Conservation (phyloP, 2,888 invertebrate genomes). For the Agrotis clavis region DNA sequence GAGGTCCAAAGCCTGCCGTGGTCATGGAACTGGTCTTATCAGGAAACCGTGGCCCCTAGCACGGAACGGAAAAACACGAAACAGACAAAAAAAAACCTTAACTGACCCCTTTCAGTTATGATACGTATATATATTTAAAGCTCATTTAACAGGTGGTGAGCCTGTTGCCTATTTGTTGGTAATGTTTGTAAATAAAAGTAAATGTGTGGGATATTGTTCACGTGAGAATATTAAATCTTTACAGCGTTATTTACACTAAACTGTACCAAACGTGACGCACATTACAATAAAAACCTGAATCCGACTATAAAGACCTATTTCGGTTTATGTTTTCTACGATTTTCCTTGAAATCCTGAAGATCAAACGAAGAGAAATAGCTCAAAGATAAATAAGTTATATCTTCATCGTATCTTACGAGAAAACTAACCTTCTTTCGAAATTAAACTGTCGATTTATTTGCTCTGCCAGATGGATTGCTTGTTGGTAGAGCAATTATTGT, state of each 20-base stretch:
- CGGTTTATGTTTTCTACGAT: neutral
- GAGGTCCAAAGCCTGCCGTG: no score
- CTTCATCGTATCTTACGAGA: constrained; percentile 54
- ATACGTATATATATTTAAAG: no score
- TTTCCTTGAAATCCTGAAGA: constrained; percentile 12
- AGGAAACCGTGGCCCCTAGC: no score
- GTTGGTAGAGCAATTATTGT: constrained; percentile 69
- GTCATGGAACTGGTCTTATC: no score
- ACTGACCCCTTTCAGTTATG: no score
- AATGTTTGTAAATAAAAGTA: neutral
- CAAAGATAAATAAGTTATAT: constrained; percentile 46
- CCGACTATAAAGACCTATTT: neutral
- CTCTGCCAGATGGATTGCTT: constrained; percentile 81
- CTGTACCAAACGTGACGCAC: neutral
- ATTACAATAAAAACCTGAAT: neutral
- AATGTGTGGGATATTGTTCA: neutral
- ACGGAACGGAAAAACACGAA: no score
- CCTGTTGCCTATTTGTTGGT: no score
- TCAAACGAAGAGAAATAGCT: constrained; percentile 35
- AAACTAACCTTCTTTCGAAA: constrained; percentile 70
- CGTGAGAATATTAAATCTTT: neutral
- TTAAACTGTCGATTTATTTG: constrained; percentile 84
- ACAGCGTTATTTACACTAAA: neutral
- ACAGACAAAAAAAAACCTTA: no score
- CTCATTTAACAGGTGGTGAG: no score